phyloP scores from a whole-genome alignment of 1,140 invertebrate genomes.

The Aphelenchoides besseyi region DNA sequence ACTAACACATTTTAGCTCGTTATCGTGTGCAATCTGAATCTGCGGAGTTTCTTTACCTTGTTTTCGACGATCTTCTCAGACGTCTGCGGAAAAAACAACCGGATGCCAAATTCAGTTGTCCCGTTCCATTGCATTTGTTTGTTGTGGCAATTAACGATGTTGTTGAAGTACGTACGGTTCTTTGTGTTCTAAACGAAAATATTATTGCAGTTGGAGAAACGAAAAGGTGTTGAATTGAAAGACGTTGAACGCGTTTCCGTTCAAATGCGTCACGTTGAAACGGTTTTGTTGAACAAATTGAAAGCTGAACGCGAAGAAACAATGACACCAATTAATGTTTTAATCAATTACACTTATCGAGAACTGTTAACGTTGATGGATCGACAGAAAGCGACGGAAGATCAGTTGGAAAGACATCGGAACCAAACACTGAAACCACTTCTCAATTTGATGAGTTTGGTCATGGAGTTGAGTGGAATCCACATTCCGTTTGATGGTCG shows the following conservation, averaged over 20 bases:
- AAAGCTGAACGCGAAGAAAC: constrained; percentile 41
- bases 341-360: constrained; percentile 52
- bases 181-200: neutral
- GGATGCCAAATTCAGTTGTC: constrained; percentile 43
- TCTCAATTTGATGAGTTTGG: constrained; percentile 39
- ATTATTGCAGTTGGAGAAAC: constrained; percentile 37
- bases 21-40: constrained; percentile 49
- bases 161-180: constrained; percentile 30
- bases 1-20: constrained; percentile 29
- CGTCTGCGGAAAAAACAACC: constrained; percentile 38
- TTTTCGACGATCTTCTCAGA: constrained; percentile 36
- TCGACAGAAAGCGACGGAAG: constrained; percentile 19
- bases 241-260: constrained; percentile 37
- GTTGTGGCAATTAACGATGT: constrained; percentile 36
- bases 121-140: constrained; percentile 49
- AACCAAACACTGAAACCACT: constrained; percentile 25
- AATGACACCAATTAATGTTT: constrained; percentile 27
- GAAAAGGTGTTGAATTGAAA: constrained; percentile 15
- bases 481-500: constrained; percentile 48
- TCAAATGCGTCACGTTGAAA: constrained; percentile 50
- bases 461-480: constrained; percentile 34
- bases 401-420: constrained; percentile 22
- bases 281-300: constrained; percentile 34
- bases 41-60: constrained; percentile 41
- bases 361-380: constrained; percentile 39